These are phyloP conservation scores for Nycticebus coucang DNA, from an alignment of 2,113 vertebrate species.

Conservation along the genomic window DNA sequence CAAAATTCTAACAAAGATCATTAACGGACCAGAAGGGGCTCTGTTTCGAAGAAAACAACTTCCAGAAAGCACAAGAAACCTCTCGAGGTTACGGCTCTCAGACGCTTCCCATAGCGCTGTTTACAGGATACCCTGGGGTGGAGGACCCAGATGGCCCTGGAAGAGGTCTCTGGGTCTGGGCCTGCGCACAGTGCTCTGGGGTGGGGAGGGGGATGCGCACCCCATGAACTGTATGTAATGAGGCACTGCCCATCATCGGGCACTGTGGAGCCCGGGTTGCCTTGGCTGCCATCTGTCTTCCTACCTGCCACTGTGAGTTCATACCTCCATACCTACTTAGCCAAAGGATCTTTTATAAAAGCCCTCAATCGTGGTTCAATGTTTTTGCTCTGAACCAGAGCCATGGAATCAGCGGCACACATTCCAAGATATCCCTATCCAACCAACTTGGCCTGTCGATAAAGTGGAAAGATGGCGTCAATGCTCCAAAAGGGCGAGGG, in stretches of 20 bases:
- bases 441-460: neutral
- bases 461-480: neutral
- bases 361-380: neutral
- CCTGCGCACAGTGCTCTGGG: neutral
- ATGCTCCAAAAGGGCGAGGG: neutral
- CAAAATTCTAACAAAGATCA: neutral
- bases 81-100: neutral
- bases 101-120: neutral
- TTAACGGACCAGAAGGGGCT: neutral
- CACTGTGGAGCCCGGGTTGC: neutral
- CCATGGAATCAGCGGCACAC: neutral
- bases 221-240: neutral
- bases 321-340: neutral
- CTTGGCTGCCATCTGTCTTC: conserved; percentile 32
- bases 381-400: neutral
- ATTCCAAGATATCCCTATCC: neutral
- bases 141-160: neutral
- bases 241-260: neutral
- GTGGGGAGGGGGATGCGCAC: accelerated
- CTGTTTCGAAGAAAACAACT: neutral
- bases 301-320: neutral
- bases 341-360: neutral
- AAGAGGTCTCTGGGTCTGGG: too few relatives aligned
- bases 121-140: neutral
- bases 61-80: neutral